Evolutionary conservation across 1,140 invertebrate genomes (phyloP), one percentile per base, ranked within the genome.

Genomic region (Aphelenchoides besseyi): DNA sequence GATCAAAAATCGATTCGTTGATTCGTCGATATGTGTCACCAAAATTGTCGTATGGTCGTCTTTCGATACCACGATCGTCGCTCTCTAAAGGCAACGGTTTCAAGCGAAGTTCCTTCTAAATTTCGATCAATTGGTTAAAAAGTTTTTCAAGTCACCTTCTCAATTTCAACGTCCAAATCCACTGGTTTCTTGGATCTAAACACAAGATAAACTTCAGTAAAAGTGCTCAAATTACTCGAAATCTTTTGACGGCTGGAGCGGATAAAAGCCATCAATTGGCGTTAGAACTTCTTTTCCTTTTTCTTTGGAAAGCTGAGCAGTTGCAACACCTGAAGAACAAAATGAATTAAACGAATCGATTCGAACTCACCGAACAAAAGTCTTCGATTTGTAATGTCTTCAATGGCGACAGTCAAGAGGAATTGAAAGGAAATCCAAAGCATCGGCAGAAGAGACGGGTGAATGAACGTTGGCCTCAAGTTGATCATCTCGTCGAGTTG

Each of bases 21-120:
- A 66, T 16, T 32, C 30, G 30, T 32, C 36, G 63, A 66, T 66
- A 66, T 16, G 29, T 33, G 16, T 28, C 30, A 3, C 36, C 63
- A 53, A 66, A 66, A 33, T 66, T 66, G 63, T 66, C 63, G 3
- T 16, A 12, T 32, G 63, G 63, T 66, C 18, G 5, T 33, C 55
- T 28, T 33, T 59, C 55, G 23, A 8, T 59, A 8, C 32, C 32
- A 8, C 18, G 26, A 5, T 59, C 55, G 18, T 8, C 55, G 5
- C 5, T 59, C 5, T 8, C 5, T 5, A 18, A 23, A 28, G 55
- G 26, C 26, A 33, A 28, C 18, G 26, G 55, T 33, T 59, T 59
- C 5, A 18, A 5, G 55, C 55, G 55, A 18, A 59, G 12, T 29
- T 59, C 55, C 5, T 59, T 5, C 55, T 59, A 33, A 41, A 41